Evolutionary conservation across 92 coral and sea anemone species (phyloP).

Genomic region (Porites rus): DNA sequence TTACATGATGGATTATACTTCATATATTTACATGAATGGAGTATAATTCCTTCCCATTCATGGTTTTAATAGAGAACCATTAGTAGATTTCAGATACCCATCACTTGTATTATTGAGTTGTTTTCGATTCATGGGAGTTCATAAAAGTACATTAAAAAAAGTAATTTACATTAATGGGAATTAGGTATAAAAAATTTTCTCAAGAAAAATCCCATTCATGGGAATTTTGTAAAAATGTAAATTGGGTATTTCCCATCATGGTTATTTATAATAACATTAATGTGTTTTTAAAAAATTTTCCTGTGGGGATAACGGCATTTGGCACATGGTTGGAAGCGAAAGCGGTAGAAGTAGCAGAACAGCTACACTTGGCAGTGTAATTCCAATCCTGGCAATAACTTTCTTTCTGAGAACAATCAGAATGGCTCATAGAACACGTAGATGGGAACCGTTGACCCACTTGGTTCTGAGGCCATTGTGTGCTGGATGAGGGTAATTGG

Average conservation of each 20-base stretch:
- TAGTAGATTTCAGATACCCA: conserved; percentile 9
- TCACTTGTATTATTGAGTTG: conserved; percentile 12
- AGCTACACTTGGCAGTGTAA: conserved; percentile 50
- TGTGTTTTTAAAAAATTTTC: conserved; percentile 26
- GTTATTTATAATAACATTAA: neutral
- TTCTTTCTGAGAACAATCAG: conserved; percentile 25
- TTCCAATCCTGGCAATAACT: conserved; percentile 60
- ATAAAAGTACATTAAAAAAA: conserved; percentile 12
- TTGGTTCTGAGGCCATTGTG: neutral
- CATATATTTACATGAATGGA: conserved; percentile 25
- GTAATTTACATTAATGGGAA: conserved; percentile 21
- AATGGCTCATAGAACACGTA: neutral
- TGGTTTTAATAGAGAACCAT: conserved; percentile 14
- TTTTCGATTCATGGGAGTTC: conserved; percentile 20
- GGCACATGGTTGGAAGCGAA: conserved; percentile 31
- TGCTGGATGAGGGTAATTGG: conserved; percentile 26
- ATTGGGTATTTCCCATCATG: conserved; percentile 4
- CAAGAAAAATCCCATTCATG: conserved; percentile 26
- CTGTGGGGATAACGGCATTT: neutral
- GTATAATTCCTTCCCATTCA: conserved; percentile 15
- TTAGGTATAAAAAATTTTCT: neutral
- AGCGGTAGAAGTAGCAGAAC: conserved; percentile 29
- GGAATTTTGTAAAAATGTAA: neutral
- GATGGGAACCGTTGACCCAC: neutral
- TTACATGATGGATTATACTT: neutral